Evolutionary conservation across 2,797 vertebrate species (phyloP), one percentile per base, ranked within the genome.

Genomic region (Hylomyscus alleni): DNA sequence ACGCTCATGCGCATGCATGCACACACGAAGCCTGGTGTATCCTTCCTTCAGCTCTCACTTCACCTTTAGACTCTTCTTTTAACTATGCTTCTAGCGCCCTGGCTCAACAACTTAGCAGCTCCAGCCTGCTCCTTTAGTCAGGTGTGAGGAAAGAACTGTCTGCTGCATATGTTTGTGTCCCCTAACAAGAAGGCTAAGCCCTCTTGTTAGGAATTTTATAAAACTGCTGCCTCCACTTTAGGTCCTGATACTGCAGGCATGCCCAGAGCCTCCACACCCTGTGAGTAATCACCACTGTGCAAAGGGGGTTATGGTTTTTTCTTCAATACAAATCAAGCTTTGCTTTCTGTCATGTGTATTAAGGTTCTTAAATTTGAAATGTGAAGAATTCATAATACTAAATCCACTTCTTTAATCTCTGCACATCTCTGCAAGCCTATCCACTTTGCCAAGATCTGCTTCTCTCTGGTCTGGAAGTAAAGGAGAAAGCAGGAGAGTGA

Each of bases 341-440:
- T 89, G 50, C 84, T 90, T 93, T 65, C 85, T 90, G 85, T 72
- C 88, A 13, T 54, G 34, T 31, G 58, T 80, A 84, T 85, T 77
- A 87, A 97, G 77, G 52, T 75, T 96, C 92, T 96, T 77, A 88
- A 85, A 78, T 77, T 93, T 97, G 86, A 93, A 92, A 93, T 60
- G 20, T 15, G 47, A 93, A 84, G 83, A 69, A 89, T 75, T 95
- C 69, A 69, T 85, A 56, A 92, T 84, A 84, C 10, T 62, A 73
- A 88, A 58, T 91, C 72, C 6, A 14, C 50, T 67, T 60, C 50
- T 95, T 94, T 95, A 89, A 93, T 90, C 76, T 81, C 54, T 3
- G 52, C 31, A 37, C 31, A 37, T 37, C 56, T 72, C 90, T 50
- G 50, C 37, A 47, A 96, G 40, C 84, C 72, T 60, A 54, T 91